Evolutionary conservation across 2,797 vertebrate species (phyloP).

Genomic region (Hoplostethus atlanticus): DNA sequence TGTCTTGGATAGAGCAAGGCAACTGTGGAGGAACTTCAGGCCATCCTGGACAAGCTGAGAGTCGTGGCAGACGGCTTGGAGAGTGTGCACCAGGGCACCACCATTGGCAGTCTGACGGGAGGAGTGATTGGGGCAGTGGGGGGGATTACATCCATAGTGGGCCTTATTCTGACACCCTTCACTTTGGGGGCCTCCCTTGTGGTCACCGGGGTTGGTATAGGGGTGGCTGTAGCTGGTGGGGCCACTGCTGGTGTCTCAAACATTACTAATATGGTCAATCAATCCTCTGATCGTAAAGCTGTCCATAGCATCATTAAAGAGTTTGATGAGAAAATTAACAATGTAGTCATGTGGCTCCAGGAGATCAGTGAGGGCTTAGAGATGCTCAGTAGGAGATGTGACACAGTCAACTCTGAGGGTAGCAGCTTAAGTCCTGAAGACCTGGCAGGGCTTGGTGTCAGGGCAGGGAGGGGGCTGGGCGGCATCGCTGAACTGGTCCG

Average conservation of each 20-base stretch:
- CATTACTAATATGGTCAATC: conserved; percentile 54
- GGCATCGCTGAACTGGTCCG: conserved; percentile 31
- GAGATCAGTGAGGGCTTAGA: conserved; percentile 19
- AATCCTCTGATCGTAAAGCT: conserved; percentile 33
- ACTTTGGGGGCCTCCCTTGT: conserved; percentile 64
- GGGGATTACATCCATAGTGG: conserved; percentile 58
- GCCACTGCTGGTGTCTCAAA: conserved; percentile 42
- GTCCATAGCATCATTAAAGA: conserved; percentile 25
- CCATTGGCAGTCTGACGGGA: conserved; percentile 44
- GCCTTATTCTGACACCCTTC: conserved; percentile 56
- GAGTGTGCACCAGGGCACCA: conserved; percentile 31
- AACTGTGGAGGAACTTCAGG: background rate
- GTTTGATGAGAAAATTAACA: conserved; percentile 29
- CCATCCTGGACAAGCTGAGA: conserved; percentile 4
- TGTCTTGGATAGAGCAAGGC: background rate
- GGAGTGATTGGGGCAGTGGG: conserved; percentile 39
- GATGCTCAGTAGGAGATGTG: background rate
- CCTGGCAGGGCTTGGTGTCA: accelerated
- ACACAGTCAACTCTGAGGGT: too few species aligned
- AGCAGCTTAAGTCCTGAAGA: accelerated
- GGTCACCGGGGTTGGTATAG: conserved; percentile 54
- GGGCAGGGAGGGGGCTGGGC: conserved; percentile 2
- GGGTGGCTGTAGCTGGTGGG: conserved; percentile 39
- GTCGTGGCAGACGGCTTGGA: conserved; percentile 36
- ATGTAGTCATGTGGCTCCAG: conserved; percentile 23